phyloP scores from a whole-genome alignment of 2,113 vertebrate genomes.

The Uropsilus gracilis region DNA sequence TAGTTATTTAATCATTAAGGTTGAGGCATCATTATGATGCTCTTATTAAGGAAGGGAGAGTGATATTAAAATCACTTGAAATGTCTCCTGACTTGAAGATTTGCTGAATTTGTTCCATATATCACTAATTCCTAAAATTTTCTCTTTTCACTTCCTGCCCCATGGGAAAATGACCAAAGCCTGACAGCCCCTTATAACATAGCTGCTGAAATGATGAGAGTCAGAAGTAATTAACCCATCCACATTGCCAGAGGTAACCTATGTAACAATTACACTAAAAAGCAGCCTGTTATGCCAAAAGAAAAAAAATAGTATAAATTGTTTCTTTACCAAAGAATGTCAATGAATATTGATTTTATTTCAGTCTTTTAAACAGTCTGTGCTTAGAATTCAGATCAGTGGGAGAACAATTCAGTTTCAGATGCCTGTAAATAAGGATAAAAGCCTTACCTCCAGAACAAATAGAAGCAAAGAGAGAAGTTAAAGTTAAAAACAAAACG shows the following conservation, averaged over 20 bases:
- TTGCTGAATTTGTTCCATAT: neutral
- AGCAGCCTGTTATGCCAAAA: neutral
- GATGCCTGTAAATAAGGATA: constrained; percentile 31
- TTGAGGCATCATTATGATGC: neutral
- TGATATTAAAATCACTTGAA: neutral
- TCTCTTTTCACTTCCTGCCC: neutral
- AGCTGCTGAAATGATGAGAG: neutral
- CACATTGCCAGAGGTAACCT: neutral
- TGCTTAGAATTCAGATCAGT: constrained; percentile 54
- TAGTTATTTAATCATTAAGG: neutral
- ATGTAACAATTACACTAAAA: neutral
- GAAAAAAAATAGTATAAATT: neutral
- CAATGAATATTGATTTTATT: neutral
- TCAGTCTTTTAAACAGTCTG: neutral
- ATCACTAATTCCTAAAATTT: constrained; percentile 50
- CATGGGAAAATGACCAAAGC: constrained; percentile 39
- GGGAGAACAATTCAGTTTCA: constrained; percentile 35
- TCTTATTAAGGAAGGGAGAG: neutral
- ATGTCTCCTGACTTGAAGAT: neutral
- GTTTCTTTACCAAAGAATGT: constrained; percentile 18
- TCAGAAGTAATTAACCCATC: neutral
- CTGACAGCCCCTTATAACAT: neutral
- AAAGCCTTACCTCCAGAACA: constrained; percentile 6
- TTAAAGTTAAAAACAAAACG: neutral
- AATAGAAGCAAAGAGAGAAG: neutral